Conservation (phyloP, 2,888 invertebrate species). For the Rhagium mordax region DNA sequence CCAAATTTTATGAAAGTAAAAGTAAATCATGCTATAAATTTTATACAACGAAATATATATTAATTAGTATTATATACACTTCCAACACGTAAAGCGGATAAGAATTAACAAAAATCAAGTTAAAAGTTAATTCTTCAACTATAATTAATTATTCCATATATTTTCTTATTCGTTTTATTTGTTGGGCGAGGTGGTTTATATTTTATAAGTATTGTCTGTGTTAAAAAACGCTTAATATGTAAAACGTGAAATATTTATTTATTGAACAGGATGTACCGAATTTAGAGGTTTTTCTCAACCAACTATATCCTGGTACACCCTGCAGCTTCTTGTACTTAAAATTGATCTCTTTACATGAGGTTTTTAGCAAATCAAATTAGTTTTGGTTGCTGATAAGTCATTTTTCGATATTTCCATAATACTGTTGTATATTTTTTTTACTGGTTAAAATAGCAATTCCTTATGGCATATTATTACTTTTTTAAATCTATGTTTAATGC, state of each 20-base stretch:
- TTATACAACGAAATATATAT: slow-evolving; percentile 31
- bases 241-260: neutral
- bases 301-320: neutral
- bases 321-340: slow-evolving; percentile 14
- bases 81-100: slow-evolving; percentile 8
- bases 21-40: slow-evolving; percentile 8
- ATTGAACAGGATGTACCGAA: neutral
- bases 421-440: slow-evolving; percentile 25
- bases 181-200: neutral
- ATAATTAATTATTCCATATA: neutral
- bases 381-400: neutral
- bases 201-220: slow-evolving; percentile 25
- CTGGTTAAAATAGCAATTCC: slow-evolving; percentile 23
- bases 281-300: neutral
- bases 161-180: slow-evolving; percentile 25
- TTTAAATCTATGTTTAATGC: slow-evolving; percentile 27
- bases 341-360: neutral
- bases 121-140: too few relatives aligned
- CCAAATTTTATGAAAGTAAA: neutral
- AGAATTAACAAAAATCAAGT: too few relatives aligned
- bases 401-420: neutral
- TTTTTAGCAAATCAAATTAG: neutral
- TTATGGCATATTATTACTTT: slow-evolving; percentile 42
- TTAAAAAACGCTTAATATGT: slow-evolving; percentile 26
- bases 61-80: slow-evolving; percentile 4